Conservation (phyloP, 1,140 invertebrate genomes). For the Lithobius niger region DNA sequence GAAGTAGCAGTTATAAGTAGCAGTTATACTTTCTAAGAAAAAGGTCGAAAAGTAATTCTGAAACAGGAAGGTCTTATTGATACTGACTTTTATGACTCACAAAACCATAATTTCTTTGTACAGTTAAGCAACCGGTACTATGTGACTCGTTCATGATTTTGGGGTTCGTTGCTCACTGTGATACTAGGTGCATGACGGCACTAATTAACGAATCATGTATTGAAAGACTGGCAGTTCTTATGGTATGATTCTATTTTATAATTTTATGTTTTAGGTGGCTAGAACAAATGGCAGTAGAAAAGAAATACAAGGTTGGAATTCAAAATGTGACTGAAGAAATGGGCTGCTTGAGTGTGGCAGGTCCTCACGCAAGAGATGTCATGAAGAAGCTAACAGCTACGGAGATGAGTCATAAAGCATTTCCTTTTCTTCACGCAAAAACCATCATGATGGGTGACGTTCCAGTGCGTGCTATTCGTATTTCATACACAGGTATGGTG, state of each 20-base stretch:
- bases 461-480: slow-evolving; percentile 22
- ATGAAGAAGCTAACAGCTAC: slow-evolving; percentile 20
- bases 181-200: too few relatives aligned
- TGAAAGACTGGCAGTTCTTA: too few relatives aligned
- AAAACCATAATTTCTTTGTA: too few relatives aligned
- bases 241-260: slow-evolving; percentile 13
- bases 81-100: too few relatives aligned
- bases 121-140: too few relatives aligned
- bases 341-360: slow-evolving; percentile 28
- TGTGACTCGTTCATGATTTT: too few relatives aligned
- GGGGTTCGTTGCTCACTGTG: too few relatives aligned
- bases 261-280: slow-evolving; percentile 24
- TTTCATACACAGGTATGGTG: slow-evolving; percentile 29
- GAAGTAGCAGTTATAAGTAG: too few relatives aligned
- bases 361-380: slow-evolving; percentile 26
- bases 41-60: too few relatives aligned
- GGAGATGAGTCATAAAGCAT: slow-evolving; percentile 15
- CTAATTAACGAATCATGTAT: too few relatives aligned
- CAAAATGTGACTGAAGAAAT: slow-evolving; percentile 27
- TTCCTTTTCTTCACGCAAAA: slow-evolving; percentile 20
- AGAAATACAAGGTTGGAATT: slow-evolving; percentile 22
- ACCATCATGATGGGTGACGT: slow-evolving; percentile 21
- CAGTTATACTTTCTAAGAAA: too few relatives aligned
- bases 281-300: slow-evolving; percentile 19
- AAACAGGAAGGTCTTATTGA: too few relatives aligned